These are phyloP conservation scores for Berghia stephanieae DNA, from an alignment of 1,140 invertebrate genomes.

Conservation along the genomic window DNA sequence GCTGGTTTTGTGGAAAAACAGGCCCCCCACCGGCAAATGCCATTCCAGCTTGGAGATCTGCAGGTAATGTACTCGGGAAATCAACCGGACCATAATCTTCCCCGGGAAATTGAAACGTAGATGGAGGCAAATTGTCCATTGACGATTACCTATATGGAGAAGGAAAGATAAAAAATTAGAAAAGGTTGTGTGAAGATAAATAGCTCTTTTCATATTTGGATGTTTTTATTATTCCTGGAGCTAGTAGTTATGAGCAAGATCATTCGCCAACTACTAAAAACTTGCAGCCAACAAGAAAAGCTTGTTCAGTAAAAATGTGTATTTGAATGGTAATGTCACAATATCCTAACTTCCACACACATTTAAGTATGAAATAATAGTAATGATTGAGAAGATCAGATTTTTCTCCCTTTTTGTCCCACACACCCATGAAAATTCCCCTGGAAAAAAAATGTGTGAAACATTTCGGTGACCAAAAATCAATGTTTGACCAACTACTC, in stretches of 20 bases:
- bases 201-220: not conserved
- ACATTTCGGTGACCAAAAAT: too few species aligned
- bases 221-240: not conserved
- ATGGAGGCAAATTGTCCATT: conserved; percentile 31
- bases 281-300: too few species aligned
- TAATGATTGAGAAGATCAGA: too few species aligned
- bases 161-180: not conserved
- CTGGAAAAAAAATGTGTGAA: too few species aligned
- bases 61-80: conserved; percentile 24
- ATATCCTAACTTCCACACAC: too few species aligned
- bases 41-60: conserved; percentile 29
- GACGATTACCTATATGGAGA: not conserved
- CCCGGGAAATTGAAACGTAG: conserved; percentile 28
- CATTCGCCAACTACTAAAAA: not conserved
- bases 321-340: too few species aligned
- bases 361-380: too few species aligned
- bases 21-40: conserved; percentile 30
- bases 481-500: too few species aligned
- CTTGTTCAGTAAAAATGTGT: too few species aligned
- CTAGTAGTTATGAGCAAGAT: not conserved
- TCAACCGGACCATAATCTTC: conserved; percentile 31
- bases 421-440: too few species aligned
- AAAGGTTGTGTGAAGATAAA: not conserved
- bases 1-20: conserved; percentile 31
- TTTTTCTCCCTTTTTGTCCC: too few species aligned